Base-by-base conservation (phyloP, 2,888 invertebrate species). In the Choreutis nemorana region DNA sequence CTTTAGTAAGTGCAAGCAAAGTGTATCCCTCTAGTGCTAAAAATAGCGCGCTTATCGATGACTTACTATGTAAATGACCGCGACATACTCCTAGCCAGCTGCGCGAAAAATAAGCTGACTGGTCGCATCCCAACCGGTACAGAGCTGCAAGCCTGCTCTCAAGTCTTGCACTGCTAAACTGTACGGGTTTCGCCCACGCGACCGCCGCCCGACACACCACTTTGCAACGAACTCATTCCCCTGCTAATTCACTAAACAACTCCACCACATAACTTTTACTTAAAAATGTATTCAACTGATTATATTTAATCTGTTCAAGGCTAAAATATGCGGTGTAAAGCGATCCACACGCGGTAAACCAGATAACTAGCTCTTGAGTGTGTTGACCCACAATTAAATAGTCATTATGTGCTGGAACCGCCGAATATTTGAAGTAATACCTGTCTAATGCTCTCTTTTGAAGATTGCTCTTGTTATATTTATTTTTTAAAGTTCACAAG, bases 61-160 rank as follows among this genome's bases (percentile, higher is more conserved):
- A 64, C 68, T 71, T 71, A 68, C 70, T 71, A 75, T 73, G 75
- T 72, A 73, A 75, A 77, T 72, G 75, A 70, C 72, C 70, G 71
- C 68, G 65, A 70, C 68, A 64, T 60, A 62, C 60, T 45, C 63
- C 53, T 50, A 48, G 60, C 66, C 70, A 71, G 68, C 68, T 70
- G 71, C 70, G 45, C 68, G 63, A 53, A 66, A 68, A 70, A 67
- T 62, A 70, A 67, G 59, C 55, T 45, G 54, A 55, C 55, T 60
- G 57, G 57, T 56, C 47, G 46, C 48, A 48, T 44, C 52, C 44
- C 53, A 48, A 60, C 60, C 56, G 59, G 58, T 58, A 57, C 50
- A 41, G n/a, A 41, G 45, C 49, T 50, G 52, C 59, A 43, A 50
- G 58, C 63, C 59, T 48, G 40, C 42, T 55, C 7, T 15, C 8